Evolutionary conservation across 2,113 vertebrate species (phyloP), one percentile per base, ranked within the genome.

Genomic region (Indicator indicator): DNA sequence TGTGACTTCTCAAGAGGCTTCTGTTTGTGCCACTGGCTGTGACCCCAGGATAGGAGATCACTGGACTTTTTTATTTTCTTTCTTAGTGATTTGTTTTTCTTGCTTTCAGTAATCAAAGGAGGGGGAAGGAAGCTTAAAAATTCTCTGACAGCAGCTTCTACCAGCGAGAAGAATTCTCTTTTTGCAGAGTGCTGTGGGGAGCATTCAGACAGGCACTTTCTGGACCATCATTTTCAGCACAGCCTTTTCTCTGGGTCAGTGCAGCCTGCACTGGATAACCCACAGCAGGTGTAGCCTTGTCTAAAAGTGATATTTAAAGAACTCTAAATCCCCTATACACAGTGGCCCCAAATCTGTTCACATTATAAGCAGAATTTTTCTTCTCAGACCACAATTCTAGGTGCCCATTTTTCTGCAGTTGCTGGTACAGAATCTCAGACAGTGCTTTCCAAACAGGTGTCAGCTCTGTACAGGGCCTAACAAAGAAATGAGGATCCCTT

Each of bases 1-100:
- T 81, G 12, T 64, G 70, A 90, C 36, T 91, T 86, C 84, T 93
- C 84, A 75, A 86, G 89, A 85, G 78, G 65, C 52, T 85, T 93
- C 62, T 82, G 40, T 89, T 90, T 90, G 62, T 82, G 73, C 76
- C 16, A 3, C 70, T 75, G 55, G 15, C 64, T 86, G 44, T 74
- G 74, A 91, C 63, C 76, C 59, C 86, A 71, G 71, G 65, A 75
- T 5, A 62, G 55, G 36, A 78, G 55, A 82, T 38, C 78, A 64
- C 4, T 1, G 46, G 38, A 54, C 9, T 33, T 46, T 40, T 58
- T 32, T 32, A 62, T 58, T 32, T 32, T 62, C 70, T 62, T 33
- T 27, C 42, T 81, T 58, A 69, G 62, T 65, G 68, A 63, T 76
- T 91, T 93, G 65, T 83, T 89, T 11, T 89, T 83, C 30, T 81